A percentile compares a stretch with the other conserved stretches of the same genome.
Evolutionary conservation across 2,797 vertebrate species (phyloP).

Genomic region (Holocentrus rufus): DNA sequence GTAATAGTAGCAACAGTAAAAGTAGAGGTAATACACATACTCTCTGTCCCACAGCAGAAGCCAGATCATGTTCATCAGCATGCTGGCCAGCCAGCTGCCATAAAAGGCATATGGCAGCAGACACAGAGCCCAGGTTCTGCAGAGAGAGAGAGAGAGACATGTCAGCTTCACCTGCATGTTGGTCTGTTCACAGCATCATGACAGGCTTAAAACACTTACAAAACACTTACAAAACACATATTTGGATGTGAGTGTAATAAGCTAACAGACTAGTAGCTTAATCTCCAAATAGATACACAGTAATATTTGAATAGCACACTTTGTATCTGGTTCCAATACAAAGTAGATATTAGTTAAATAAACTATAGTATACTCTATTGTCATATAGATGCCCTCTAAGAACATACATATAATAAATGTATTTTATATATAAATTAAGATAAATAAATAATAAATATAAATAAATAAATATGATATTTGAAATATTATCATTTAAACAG

Average conservation of each 20-base stretch:
- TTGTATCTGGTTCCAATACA: too few relatives aligned
- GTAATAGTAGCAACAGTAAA: not conserved
- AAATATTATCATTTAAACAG: too few relatives aligned
- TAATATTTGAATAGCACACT: too few relatives aligned
- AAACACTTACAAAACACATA: not conserved
- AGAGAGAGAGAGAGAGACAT: conserved; percentile 9
- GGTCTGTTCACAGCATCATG: not conserved
- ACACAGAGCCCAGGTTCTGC: conserved; percentile 72
- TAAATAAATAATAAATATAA: too few relatives aligned
- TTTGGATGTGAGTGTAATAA: not conserved
- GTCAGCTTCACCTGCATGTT: conserved; percentile 31
- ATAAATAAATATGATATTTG: too few relatives aligned
- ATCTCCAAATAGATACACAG: too few relatives aligned
- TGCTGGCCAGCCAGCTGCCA: conserved; percentile 78
- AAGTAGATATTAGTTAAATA: too few relatives aligned
- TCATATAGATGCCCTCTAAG: too few relatives aligned
- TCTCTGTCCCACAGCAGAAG: conserved; percentile 83
- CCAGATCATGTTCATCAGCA: conserved; percentile 80
- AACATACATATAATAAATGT: not conserved
- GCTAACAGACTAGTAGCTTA: too few relatives aligned
- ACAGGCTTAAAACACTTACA: not conserved
- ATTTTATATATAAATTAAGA: too few relatives aligned
- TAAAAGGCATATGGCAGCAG: conserved; percentile 80
- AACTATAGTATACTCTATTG: too few relatives aligned
- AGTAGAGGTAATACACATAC: conserved; percentile 75